These are phyloP conservation scores for Agrochola macilenta DNA, from an alignment of 2,888 invertebrate genomes.

Conservation along the genomic window DNA sequence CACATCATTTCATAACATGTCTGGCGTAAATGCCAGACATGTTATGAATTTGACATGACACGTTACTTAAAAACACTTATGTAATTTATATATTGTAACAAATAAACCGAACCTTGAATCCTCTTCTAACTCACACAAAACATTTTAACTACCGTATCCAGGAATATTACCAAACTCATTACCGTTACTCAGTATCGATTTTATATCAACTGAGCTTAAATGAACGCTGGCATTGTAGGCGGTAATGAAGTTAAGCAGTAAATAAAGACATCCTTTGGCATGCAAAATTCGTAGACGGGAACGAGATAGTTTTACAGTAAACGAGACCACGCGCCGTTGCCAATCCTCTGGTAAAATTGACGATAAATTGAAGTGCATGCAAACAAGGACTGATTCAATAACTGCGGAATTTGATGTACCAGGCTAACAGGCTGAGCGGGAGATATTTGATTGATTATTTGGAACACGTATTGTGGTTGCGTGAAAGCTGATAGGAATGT, in stretches of 20 bases:
- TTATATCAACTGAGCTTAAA: constrained; percentile 32
- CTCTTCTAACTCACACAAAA: neutral
- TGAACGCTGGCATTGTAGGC: constrained; percentile 40
- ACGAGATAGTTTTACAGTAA: constrained; percentile 58
- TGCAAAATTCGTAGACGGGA: constrained; percentile 59
- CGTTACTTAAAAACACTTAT: neutral
- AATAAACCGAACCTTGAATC: neutral
- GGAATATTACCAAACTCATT: constrained; percentile 34
- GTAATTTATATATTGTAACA: neutral
- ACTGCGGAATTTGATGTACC: constrained; percentile 64
- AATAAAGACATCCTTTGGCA: constrained; percentile 57
- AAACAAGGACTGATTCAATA: constrained; percentile 73
- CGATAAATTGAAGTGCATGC: constrained; percentile 73
- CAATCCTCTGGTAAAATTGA: constrained; percentile 73
- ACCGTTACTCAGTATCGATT: constrained; percentile 35
- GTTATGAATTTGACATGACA: neutral
- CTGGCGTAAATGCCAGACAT: neutral
- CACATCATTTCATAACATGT: neutral
- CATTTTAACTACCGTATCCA: neutral
- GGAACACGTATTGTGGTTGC: constrained; percentile 34
- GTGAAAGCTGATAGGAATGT: constrained; percentile 26
- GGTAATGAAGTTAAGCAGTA: constrained; percentile 55
- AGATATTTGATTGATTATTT: constrained; percentile 59
- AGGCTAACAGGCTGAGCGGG: constrained; percentile 48
- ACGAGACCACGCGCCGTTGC: constrained; percentile 60